Evolutionary conservation across 2,113 vertebrate species (phyloP).

Genomic region (Embiotoca jacksoni): DNA sequence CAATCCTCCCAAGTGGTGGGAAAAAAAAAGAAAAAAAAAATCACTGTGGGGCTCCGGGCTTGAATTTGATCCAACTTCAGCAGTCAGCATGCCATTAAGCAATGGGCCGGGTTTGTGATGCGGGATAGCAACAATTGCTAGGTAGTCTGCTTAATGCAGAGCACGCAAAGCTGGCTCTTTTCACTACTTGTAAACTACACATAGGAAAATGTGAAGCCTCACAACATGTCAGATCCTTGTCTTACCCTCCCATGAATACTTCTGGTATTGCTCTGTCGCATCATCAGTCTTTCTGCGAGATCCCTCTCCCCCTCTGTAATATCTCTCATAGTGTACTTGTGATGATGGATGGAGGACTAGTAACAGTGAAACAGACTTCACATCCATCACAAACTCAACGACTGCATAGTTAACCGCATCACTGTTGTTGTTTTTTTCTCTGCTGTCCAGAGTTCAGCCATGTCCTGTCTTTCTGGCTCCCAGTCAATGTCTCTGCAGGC

Average conservation of each 20-base stretch:
- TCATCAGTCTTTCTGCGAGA: conserved; percentile 49
- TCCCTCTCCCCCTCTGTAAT: conserved; percentile 67
- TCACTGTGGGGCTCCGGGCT: neutral
- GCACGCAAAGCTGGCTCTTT: neutral
- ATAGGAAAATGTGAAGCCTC: neutral
- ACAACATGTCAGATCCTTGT: conserved; percentile 6
- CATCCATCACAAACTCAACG: conserved; percentile 76
- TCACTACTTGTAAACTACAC: neutral
- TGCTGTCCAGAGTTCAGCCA: conserved; percentile 39
- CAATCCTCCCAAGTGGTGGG: conserved; percentile 18
- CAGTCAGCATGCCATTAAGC: conserved; percentile 31
- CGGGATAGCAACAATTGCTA: conserved; percentile 9
- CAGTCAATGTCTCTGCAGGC: neutral
- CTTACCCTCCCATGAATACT: conserved; percentile 24
- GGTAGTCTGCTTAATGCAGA: neutral
- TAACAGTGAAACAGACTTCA: conserved; percentile 46
- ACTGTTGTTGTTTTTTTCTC: conserved; percentile 20
- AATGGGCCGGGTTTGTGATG: conserved; percentile 20
- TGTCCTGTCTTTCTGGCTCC: conserved; percentile 15
- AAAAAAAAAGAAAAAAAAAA: neutral
- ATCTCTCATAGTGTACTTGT: conserved; percentile 57
- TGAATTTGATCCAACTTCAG: conserved; percentile 21
- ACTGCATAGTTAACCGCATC: conserved; percentile 67
- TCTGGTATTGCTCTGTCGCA: conserved; percentile 22
- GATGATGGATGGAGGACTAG: conserved; percentile 73